Conservation (phyloP, 2,113 vertebrate genomes). For the Oncorhynchus keta region DNA sequence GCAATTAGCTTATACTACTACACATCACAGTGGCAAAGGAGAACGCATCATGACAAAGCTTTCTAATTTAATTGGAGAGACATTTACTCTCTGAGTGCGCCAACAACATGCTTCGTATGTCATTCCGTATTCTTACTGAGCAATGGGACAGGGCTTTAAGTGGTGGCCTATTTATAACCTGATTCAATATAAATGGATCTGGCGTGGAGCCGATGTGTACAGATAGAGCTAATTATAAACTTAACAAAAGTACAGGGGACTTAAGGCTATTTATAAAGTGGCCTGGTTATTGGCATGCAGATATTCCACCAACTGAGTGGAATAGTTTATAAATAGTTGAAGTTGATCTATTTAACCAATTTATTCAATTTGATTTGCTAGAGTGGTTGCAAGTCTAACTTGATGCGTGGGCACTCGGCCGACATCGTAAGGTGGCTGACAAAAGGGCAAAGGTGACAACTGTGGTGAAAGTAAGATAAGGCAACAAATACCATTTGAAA, state of each 20-base stretch:
- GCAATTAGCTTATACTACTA: background rate
- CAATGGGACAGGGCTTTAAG: background rate
- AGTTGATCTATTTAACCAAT: conserved; percentile 17
- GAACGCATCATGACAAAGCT: background rate
- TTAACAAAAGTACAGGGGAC: conserved; percentile 11
- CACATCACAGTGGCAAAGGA: background rate
- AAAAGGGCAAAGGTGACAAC: too few species aligned
- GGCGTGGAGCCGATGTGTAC: conserved; percentile 11
- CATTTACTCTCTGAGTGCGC: background rate
- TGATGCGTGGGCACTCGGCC: too few species aligned
- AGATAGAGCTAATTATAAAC: conserved; percentile 31
- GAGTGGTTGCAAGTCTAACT: too few species aligned
- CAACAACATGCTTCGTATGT: conserved; percentile 5
- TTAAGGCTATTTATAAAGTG: conserved; percentile 31
- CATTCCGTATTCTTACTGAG: background rate
- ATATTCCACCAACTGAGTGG: background rate
- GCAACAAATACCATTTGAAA: too few species aligned
- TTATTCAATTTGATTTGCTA: background rate
- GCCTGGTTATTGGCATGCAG: conserved; percentile 21
- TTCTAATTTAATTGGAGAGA: background rate
- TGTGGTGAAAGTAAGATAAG: too few species aligned
- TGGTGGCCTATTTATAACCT: conserved; percentile 26
- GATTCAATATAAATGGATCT: conserved; percentile 33
- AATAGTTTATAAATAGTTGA: background rate
- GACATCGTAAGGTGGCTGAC: too few species aligned